Evolutionary conservation across 2,888 invertebrate genomes (phyloP).

Genomic region (Hemicrepidius hirtus): DNA sequence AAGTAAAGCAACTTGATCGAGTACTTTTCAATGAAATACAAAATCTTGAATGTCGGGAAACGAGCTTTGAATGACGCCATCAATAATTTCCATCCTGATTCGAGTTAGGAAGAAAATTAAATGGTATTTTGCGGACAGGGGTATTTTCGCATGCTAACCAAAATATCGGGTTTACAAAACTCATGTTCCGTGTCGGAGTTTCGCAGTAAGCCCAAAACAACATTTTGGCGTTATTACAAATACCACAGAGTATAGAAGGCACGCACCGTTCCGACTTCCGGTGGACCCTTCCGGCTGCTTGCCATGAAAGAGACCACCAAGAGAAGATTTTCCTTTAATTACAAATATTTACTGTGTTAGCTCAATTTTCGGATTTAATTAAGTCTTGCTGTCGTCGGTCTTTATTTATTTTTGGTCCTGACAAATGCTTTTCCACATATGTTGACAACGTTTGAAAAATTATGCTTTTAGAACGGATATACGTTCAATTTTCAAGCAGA

Average conservation of each 20-base stretch:
- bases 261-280: slow-evolving; percentile 25
- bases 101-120: slow-evolving; percentile 12
- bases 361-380: slow-evolving; percentile 16
- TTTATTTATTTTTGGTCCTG: not conserved
- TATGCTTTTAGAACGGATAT: not conserved
- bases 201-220: slow-evolving; percentile 23
- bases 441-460: not conserved
- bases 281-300: slow-evolving; percentile 21
- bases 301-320: slow-evolving; percentile 30
- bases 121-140: slow-evolving; percentile 16
- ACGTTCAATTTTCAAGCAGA: slow-evolving; percentile 5
- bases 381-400: not conserved
- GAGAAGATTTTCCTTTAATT: slow-evolving; percentile 25
- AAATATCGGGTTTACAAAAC: slow-evolving; percentile 9
- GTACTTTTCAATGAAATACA: slow-evolving; percentile 16
- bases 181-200: slow-evolving; percentile 26
- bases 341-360: slow-evolving; percentile 20
- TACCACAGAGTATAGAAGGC: slow-evolving; percentile 27
- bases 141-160: slow-evolving; percentile 12
- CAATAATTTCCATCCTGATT: slow-evolving; percentile 26
- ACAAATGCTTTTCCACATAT: not conserved
- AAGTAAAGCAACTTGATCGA: not conserved
- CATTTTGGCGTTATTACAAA: slow-evolving; percentile 35
- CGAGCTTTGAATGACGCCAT: slow-evolving; percentile 17
- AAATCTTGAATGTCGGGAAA: not conserved